Conservation (phyloP, 2,888 invertebrate species). For the Amphimallon solstitiale region DNA sequence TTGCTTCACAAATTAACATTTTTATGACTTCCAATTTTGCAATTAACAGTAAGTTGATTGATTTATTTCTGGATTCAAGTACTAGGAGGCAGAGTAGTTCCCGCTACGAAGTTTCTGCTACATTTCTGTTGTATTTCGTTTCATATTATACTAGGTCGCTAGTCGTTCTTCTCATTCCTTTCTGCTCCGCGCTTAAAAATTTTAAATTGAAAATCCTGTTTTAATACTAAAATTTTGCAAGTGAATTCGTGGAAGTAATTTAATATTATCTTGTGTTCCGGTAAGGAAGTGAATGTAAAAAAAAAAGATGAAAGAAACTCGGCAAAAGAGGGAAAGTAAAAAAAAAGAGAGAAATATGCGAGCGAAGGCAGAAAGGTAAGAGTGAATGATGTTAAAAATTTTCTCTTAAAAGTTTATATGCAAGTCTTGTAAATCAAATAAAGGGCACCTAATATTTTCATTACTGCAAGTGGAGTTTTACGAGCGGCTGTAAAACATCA, state of each 20-base stretch:
- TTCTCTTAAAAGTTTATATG: slow-evolving; percentile 16
- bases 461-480: slow-evolving; percentile 13
- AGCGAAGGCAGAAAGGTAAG: background rate
- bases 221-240: slow-evolving; percentile 11
- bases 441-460: slow-evolving; percentile 9
- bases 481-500: slow-evolving; percentile 10
- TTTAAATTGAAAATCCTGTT: slow-evolving; percentile 8
- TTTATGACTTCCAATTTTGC: too few species aligned
- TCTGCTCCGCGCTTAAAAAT: background rate
- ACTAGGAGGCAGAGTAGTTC: too few species aligned
- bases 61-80: too few species aligned
- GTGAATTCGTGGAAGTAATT: slow-evolving; percentile 22
- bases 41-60: too few species aligned
- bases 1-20: too few species aligned
- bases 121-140: too few species aligned
- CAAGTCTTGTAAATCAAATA: slow-evolving; percentile 12
- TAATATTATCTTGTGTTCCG: slow-evolving; percentile 19
- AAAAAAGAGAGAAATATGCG: too few species aligned
- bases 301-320: background rate
- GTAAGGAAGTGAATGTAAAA: background rate
- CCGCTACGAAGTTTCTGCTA: too few species aligned
- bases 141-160: too few species aligned
- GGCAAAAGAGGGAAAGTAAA: background rate
- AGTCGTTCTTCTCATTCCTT: too few species aligned
- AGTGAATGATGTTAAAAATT: background rate